Percentiles rank a stretch among this genome's conserved stretches.
These are phyloP conservation scores for Benthosema pterotum DNA, from an alignment of 2,797 vertebrate genomes.

Conservation along the genomic window DNA sequence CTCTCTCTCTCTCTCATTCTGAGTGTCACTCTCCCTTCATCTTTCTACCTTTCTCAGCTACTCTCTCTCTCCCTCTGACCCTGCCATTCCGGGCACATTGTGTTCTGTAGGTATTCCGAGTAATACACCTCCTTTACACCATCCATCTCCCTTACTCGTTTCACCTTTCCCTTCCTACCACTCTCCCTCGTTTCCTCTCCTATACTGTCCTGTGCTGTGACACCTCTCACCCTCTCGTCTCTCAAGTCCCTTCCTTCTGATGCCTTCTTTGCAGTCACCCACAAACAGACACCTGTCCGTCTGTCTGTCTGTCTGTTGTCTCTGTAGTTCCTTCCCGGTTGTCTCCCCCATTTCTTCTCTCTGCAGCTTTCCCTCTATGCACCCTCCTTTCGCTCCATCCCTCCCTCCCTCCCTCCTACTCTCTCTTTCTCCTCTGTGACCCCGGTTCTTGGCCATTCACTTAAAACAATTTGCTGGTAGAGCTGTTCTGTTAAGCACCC, in stretches of 20 bases:
- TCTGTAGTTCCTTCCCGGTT: neutral
- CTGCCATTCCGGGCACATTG: conserved; percentile 20
- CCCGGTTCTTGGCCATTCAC: no score
- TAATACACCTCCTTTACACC: conserved; percentile 7
- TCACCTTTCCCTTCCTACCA: conserved; percentile 11
- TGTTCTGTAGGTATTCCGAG: conserved; percentile 17
- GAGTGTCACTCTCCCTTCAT: neutral
- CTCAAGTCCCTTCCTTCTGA: no score
- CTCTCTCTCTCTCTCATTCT: neutral
- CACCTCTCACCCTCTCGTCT: no score
- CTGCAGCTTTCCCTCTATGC: neutral
- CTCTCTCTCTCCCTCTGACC: conserved; percentile 5
- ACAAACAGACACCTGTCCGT: no score
- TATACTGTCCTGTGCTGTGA: neutral
- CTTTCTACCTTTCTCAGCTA: neutral
- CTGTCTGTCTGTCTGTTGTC: no score
- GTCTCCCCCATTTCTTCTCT: no score
- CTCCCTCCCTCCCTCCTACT: conserved; percentile 1
- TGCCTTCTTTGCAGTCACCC: no score
- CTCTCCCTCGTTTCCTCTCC: neutral
- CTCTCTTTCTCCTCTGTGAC: neutral
- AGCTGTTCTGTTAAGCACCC: no score
- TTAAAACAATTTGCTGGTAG: conserved; percentile 7
- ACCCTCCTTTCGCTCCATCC: neutral
- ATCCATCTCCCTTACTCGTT: conserved; percentile 11